Evolutionary conservation across 2,113 vertebrate species (phyloP), one percentile per base, ranked within the genome.

Genomic region (Epinephelus fuscoguttatus): DNA sequence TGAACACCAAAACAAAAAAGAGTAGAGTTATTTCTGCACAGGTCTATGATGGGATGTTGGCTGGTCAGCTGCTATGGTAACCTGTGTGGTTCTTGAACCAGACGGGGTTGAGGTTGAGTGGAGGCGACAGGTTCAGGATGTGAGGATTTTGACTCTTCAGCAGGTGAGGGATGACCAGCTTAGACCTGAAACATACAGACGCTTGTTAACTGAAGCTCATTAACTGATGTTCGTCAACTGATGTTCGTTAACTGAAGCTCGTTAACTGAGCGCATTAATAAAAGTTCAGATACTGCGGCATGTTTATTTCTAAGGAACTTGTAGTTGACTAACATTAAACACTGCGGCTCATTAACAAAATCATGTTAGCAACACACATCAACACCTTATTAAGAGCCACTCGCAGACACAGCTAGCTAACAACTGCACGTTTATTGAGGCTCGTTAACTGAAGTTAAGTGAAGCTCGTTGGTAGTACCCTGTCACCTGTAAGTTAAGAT

Each of bases 71-170:
- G 19, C 85, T 11, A 55, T 66, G 55, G 83, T 92, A 85, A 96
- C 96, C 96, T 40, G 95, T 95, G 83, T 99, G 98, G 89, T 98
- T 98, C 93, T 97, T 99, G 92, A 99, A 99, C 98, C 98, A 99
- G 63, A 97, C 0, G 6, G 98, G 98, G 84, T 98, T 98, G 63
- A 99, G 86, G 93, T 99, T 99, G 87, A 99, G 93, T 0, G 98
- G 98, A 12, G 98, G 98, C 3, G 98, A 97, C 83, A 99, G 95
- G 87, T 99, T 99, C 69, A 99, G 95, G 84, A 99, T 99, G 90
- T 99, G 98, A 62, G 97, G 96, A 23, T 96, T 94, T 72, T 90
- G 96, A 91, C 98, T 97, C 88, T 97, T 98, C 90, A 95, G 95
- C 88, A 99, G 93, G 86, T 98, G 79, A 75, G 98, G 98, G 90